Evolutionary conservation across 2,113 vertebrate species (phyloP), one percentile per base, ranked within the genome.

Genomic region (Trinectes maculatus): DNA sequence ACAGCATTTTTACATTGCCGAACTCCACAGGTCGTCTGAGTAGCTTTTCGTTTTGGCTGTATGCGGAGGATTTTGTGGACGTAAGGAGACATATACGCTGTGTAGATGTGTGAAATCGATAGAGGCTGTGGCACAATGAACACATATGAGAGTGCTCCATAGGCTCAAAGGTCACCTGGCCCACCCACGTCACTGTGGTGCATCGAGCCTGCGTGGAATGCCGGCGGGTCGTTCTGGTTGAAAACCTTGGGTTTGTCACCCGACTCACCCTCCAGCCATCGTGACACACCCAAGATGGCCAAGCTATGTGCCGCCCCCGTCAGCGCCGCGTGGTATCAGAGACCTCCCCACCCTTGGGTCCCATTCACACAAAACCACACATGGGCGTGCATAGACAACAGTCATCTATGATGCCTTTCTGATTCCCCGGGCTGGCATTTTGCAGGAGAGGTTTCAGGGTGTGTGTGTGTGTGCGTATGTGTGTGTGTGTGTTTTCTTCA

Each of bases 151-250:
- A 70, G 67, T 12, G 58, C 53, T 57, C 60, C 52, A 31, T 43
- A 28, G 72, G 85, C 74, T 91, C 87, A 91, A 80, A 91, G 90
- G 84, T 89, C 84, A 82, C 68, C 75, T 81, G 70, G 83, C 62
- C 83, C 88, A 89, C 90, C 91, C 91, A 92, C 89, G 71, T 89
- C 87, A 87, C 77, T 77, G 62, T 48, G 84, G 69, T 59, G 79
- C 44, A 74, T 65, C 60, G 47, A 79, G 77, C 64, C 71, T 15
- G 42, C 7, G 55, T 52, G 82, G 88, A 93, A 91, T 91, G 74
- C 79, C 57, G 48, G 40, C 63, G 79, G 82, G 82, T 87, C 71
- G 74, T 26, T 55, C 25, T 49, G 57, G 63, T 62, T 24, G 16
- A 75, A 90, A 87, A 81, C 61, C 76, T 80, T 76, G 63, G 74